phyloP scores from a whole-genome alignment of 2,797 vertebrate genomes.

The Darevskia mixta region DNA sequence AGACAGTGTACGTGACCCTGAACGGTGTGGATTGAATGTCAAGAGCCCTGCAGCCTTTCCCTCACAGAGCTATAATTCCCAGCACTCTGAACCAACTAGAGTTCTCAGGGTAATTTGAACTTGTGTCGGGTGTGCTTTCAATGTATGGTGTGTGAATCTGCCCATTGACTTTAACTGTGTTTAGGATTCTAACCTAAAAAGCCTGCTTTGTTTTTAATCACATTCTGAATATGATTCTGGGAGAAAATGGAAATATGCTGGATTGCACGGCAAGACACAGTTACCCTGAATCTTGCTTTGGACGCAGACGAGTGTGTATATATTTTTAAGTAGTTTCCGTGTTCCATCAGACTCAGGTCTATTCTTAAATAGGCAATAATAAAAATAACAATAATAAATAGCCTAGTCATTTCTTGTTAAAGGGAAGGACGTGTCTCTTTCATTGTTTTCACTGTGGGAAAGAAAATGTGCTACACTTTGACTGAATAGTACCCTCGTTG shows the following conservation, averaged over 20 bases:
- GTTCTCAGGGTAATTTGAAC: too few species aligned
- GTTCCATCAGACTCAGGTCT: too few species aligned
- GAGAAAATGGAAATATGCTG: not conserved
- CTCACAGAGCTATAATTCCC: too few species aligned
- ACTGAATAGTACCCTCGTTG: not conserved
- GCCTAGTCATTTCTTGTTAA: not conserved
- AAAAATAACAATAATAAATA: not conserved
- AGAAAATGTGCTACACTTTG: not conserved
- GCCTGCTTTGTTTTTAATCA: not conserved
- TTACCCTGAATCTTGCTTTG: not conserved
- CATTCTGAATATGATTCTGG: not conserved
- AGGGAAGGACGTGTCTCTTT: not conserved
- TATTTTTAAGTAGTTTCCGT: not conserved
- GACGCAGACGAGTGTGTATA: too few species aligned
- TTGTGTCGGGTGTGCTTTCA: too few species aligned
- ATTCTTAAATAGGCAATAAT: not conserved
- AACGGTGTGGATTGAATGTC: not conserved
- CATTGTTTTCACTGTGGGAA: not conserved
- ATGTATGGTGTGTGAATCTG: too few species aligned
- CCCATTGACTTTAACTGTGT: too few species aligned
- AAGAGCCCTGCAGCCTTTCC: too few species aligned
- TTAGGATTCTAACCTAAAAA: too few species aligned
- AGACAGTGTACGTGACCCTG: not conserved
- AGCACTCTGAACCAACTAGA: too few species aligned
- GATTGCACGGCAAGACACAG: not conserved